Conservation (phyloP, 1,140 invertebrate species). For the Octopus bimaculoides region DNA sequence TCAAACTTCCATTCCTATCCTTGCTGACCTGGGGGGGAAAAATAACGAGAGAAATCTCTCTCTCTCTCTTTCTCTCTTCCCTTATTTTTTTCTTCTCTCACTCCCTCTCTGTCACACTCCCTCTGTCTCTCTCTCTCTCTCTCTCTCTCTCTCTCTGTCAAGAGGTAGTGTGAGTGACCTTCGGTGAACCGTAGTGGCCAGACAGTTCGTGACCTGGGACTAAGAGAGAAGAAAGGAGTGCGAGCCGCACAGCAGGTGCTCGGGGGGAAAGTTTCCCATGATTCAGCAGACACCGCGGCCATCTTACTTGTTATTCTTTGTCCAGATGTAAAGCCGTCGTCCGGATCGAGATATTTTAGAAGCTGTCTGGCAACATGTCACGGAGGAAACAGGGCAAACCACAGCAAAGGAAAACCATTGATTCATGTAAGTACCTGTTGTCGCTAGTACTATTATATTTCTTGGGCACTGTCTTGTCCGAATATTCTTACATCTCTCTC, state of each 20-base stretch:
- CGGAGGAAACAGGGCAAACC: conserved; percentile 52
- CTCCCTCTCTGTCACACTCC: too few species aligned
- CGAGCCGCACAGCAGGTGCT: background rate
- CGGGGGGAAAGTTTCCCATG: conserved; percentile 23
- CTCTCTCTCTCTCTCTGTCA: too few species aligned
- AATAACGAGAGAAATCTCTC: background rate
- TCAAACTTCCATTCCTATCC: conserved; percentile 4
- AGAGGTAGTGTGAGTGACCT: conserved; percentile 22
- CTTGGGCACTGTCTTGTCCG: too few species aligned
- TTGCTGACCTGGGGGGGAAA: background rate
- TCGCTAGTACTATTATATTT: background rate
- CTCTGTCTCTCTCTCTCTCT: too few species aligned
- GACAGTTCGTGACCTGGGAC: conserved; percentile 22
- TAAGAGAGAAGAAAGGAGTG: background rate
- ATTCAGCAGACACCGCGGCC: conserved; percentile 39
- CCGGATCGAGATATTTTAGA: conserved; percentile 39
- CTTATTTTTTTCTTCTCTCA: too few species aligned
- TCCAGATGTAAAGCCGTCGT: conserved; percentile 41
- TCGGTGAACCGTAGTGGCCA: conserved; percentile 26
- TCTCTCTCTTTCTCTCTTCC: too few species aligned
- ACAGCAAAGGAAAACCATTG: conserved; percentile 48
- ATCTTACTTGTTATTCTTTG: conserved; percentile 53
- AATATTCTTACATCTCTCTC: too few species aligned
- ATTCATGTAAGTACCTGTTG: conserved; percentile 42
- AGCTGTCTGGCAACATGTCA: conserved; percentile 44